phyloP scores from a whole-genome alignment of 2,888 invertebrate genomes.

The Lasioglossum leucozonium region DNA sequence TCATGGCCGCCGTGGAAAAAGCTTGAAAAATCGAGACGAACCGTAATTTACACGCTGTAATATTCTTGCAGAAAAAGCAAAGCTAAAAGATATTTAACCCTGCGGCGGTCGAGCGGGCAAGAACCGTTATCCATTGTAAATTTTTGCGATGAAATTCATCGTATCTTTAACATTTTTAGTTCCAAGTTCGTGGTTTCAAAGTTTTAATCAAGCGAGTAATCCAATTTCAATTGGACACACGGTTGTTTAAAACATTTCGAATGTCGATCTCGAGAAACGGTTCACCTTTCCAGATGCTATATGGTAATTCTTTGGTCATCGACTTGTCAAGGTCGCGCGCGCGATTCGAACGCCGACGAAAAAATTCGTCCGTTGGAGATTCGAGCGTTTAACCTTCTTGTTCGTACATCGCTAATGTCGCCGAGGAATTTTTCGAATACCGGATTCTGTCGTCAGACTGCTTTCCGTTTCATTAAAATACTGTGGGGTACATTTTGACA shows the following conservation, averaged over 20 bases:
- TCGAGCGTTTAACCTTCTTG: constrained; percentile 59
- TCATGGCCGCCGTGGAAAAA: constrained; percentile 5
- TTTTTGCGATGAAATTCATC: not conserved
- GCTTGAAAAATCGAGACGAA: constrained; percentile 8
- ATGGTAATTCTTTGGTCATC: constrained; percentile 55
- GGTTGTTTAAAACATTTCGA: not conserved
- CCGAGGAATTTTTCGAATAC: constrained; percentile 52
- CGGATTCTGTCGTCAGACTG: constrained; percentile 43
- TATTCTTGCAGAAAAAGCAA: not conserved
- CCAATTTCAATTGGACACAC: not conserved
- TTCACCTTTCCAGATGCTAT: constrained; percentile 27
- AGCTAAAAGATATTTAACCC: not conserved
- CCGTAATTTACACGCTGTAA: not conserved
- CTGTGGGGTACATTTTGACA: constrained; percentile 12
- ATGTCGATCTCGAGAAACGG: constrained; percentile 20
- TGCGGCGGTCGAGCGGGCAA: not conserved
- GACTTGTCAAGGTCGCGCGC: constrained; percentile 59
- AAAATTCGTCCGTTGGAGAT: constrained; percentile 56
- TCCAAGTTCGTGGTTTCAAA: not conserved
- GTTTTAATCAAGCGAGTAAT: not conserved
- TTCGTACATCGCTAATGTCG: constrained; percentile 63
- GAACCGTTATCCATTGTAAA: not conserved
- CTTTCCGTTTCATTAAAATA: constrained; percentile 61
- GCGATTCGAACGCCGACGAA: constrained; percentile 18
- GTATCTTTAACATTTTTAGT: not conserved